A percentile compares a stretch with the other conserved stretches of the same genome.
phyloP scores from a whole-genome alignment of 2,888 invertebrate genomes.

The Danaus chrysippus region DNA sequence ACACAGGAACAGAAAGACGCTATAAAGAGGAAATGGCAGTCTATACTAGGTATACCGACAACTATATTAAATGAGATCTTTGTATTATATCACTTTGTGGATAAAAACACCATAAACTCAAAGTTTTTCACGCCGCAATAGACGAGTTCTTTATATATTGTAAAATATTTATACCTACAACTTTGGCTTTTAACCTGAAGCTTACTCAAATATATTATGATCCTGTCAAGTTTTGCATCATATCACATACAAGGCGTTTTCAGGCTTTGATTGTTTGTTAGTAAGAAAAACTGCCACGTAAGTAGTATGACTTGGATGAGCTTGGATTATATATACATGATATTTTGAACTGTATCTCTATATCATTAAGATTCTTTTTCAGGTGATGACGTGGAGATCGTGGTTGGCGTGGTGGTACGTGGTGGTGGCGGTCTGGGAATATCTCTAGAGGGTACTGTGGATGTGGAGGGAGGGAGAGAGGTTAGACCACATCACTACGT shows the following conservation, averaged over 20 bases:
- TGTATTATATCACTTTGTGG: too few relatives aligned
- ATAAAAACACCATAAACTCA: too few relatives aligned
- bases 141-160: too few relatives aligned
- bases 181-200: too few relatives aligned
- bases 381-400: slow-evolving; percentile 74
- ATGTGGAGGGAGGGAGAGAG: slow-evolving; percentile 98
- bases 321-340: too few relatives aligned
- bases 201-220: too few relatives aligned
- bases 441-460: slow-evolving; percentile 98
- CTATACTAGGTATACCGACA: slow-evolving; percentile 81
- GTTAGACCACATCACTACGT: slow-evolving; percentile 99
- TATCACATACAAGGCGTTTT: neutral
- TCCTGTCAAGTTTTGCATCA: neutral
- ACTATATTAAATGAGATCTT: too few relatives aligned
- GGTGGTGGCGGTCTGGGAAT: slow-evolving; percentile 97
- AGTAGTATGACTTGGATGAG: too few relatives aligned
- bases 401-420: slow-evolving; percentile 74
- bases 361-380: slow-evolving; percentile 1
- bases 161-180: too few relatives aligned
- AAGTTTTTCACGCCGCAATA: too few relatives aligned
- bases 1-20: slow-evolving; percentile 87
- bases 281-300: too few relatives aligned
- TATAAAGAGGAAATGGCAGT: slow-evolving; percentile 89
- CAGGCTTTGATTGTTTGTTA: neutral
- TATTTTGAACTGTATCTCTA: neutral